phyloP scores from a whole-genome alignment of 2,113 vertebrate genomes.

The Tyrannus savana region DNA sequence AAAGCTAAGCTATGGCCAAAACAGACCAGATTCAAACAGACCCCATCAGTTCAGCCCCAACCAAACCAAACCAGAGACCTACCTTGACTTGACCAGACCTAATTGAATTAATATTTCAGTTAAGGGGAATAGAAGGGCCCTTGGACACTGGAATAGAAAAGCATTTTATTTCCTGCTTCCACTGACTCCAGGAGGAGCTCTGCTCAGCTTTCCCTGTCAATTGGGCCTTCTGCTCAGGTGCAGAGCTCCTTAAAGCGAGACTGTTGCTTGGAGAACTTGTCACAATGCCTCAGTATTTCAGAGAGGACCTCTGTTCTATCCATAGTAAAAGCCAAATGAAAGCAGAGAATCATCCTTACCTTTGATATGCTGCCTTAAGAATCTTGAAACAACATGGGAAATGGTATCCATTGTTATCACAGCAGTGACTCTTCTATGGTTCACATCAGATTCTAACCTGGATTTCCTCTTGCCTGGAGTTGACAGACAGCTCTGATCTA shows the following conservation, averaged over 20 bases:
- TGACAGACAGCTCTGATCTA: background rate
- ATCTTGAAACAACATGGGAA: background rate
- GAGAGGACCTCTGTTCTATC: background rate
- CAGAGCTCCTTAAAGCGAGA: background rate
- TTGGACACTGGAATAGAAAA: background rate
- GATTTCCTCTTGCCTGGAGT: background rate
- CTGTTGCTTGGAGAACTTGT: background rate
- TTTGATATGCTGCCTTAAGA: background rate
- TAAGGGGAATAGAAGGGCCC: background rate
- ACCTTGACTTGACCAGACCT: background rate
- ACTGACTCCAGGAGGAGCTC: background rate
- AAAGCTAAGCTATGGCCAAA: background rate
- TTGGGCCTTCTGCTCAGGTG: background rate
- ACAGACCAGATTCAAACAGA: background rate
- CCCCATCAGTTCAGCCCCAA: background rate
- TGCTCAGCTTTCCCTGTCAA: background rate
- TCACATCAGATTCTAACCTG: background rate
- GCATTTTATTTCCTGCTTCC: background rate
- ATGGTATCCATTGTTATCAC: accelerated
- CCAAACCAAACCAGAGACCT: background rate
- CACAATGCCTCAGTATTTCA: background rate
- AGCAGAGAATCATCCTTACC: background rate
- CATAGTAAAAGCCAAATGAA: background rate
- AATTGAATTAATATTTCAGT: background rate
- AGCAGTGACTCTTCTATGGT: background rate